These are phyloP conservation scores for Dipus sagitta DNA, from an alignment of 2,797 vertebrate genomes.

Conservation along the genomic window DNA sequence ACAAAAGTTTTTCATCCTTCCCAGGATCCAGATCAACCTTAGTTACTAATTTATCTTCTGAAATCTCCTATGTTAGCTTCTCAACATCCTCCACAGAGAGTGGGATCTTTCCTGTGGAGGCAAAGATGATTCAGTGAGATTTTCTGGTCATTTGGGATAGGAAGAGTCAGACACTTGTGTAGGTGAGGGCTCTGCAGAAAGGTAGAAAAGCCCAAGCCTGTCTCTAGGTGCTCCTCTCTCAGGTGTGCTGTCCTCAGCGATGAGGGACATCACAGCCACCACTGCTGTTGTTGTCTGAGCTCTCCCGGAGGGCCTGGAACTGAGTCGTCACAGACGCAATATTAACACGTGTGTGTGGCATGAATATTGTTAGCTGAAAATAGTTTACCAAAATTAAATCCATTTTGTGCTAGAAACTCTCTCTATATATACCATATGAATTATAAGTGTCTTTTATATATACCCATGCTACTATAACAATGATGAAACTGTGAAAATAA, in stretches of 20 bases:
- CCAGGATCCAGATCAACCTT: not conserved
- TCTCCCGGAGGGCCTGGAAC: not conserved
- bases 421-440: not conserved
- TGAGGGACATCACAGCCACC: not conserved
- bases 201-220: not conserved
- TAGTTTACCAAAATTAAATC: not conserved
- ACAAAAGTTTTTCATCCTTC: not conserved
- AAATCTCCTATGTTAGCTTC: not conserved
- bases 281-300: not conserved
- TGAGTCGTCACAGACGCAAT: not conserved
- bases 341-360: not conserved
- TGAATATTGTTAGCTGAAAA: not conserved
- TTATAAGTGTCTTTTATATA: not conserved
- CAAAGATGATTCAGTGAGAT: not conserved
- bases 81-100: not conserved
- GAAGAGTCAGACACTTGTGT: not conserved
- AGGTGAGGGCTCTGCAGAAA: not conserved
- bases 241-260: not conserved
- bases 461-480: not conserved
- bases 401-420: not conserved
- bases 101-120: not conserved
- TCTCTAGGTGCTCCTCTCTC: not conserved
- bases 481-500: too few relatives aligned
- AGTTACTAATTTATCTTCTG: not conserved
- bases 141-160: not conserved